phyloP scores from a whole-genome alignment of 2,113 vertebrate species.

The Montifringilla adamsi region DNA sequence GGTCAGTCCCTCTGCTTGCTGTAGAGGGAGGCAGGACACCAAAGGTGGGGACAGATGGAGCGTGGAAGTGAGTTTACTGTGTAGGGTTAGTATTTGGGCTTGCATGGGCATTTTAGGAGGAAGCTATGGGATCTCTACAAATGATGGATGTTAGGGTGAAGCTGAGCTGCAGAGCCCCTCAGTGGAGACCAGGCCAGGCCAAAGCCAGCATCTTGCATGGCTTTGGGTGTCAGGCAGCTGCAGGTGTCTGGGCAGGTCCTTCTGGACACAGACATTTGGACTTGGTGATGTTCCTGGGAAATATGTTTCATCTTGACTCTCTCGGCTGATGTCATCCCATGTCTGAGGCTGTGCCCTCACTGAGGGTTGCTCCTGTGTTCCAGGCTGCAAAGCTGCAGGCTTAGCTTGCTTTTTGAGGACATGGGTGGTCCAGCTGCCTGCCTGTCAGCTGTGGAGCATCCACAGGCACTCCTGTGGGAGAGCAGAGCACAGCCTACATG shows the following conservation, averaged over 20 bases:
- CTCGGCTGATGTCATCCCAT: not conserved
- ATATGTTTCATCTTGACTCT: not conserved
- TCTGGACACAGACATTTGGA: not conserved
- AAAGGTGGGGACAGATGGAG: not conserved
- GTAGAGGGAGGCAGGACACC: not conserved
- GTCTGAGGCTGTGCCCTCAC: not conserved
- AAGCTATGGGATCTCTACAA: not conserved
- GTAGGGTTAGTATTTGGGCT: not conserved
- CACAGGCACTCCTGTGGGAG: not conserved
- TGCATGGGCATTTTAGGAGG: not conserved
- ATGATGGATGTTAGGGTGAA: not conserved
- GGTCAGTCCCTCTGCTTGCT: not conserved
- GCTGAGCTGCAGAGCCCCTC: not conserved
- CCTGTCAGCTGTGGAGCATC: not conserved
- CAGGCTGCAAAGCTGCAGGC: not conserved
- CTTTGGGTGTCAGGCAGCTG: not conserved
- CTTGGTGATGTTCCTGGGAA: not conserved
- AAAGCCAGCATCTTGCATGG: not conserved
- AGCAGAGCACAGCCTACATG: not conserved
- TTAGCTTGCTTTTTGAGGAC: not conserved
- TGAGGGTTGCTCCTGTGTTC: not conserved
- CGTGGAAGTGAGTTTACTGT: not conserved
- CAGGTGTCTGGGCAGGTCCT: not conserved
- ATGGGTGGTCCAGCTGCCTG: not conserved
- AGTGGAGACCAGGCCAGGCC: not conserved